Percentiles rank a stretch among this genome's conserved stretches.
Conservation (phyloP, 2,797 vertebrate genomes). For the Melanogrammus aeglefinus region DNA sequence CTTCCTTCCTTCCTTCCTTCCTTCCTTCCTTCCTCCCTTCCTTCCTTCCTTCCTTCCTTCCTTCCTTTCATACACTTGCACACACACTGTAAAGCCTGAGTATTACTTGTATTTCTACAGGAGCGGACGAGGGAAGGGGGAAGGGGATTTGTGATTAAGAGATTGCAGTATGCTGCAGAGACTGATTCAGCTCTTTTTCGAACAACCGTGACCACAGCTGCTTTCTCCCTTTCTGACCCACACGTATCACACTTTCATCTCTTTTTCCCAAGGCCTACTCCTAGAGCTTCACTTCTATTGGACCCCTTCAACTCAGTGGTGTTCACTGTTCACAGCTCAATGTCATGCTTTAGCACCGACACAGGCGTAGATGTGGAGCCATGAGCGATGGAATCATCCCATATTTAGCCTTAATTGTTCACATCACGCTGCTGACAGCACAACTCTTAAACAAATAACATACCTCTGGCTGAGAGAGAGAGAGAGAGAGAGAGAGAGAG, state of each 20-base stretch:
- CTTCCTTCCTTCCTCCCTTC: neutral
- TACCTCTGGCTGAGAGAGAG: neutral
- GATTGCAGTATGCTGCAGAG: conserved; percentile 43
- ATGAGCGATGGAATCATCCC: neutral
- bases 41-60: neutral
- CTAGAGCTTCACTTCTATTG: neutral
- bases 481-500: no score
- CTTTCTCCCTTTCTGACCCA: conserved; percentile 20
- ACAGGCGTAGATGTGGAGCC: no score
- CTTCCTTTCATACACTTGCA: conserved; percentile 20
- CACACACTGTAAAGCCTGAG: conserved; percentile 27
- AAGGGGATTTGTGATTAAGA: conserved; percentile 19
- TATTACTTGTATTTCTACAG: conserved; percentile 44
- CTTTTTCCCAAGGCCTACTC: neutral
- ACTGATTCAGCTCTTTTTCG: conserved; percentile 55
- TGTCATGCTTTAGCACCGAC: neutral
- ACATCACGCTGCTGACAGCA: neutral
- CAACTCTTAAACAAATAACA: neutral
- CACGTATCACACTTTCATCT: conserved; percentile 1
- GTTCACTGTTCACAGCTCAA: neutral
- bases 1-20: neutral
- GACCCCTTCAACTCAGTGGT: neutral
- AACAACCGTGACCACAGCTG: conserved; percentile 10
- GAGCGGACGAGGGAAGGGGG: conserved; percentile 10
- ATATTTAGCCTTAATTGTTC: neutral